Evolutionary conservation across 30 jellyfish, hydroid and myxozoan genomes (phyloP).

Genomic region (Aurelia sp.): DNA sequence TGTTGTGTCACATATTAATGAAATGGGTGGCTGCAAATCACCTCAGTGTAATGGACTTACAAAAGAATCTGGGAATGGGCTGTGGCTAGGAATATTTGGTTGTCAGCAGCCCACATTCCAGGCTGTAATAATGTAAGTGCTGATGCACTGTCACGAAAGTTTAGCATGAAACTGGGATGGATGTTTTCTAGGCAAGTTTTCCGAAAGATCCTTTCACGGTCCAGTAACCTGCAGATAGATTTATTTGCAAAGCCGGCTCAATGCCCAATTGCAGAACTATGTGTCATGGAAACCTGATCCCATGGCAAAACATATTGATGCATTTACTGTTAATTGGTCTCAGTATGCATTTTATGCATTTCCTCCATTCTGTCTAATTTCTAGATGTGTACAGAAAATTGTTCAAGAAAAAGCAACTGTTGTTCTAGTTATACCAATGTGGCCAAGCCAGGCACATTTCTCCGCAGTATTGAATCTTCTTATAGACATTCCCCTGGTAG

Average conservation of each 20-base stretch:
- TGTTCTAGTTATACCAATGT: constrained; percentile 17
- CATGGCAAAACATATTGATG: no score
- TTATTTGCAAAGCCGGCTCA: constrained; percentile 35
- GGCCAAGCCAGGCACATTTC: constrained; percentile 21
- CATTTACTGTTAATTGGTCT: no score
- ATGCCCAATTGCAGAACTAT: constrained; percentile 17
- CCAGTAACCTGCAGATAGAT: constrained; percentile 15
- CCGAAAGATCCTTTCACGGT: neutral
- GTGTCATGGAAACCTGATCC: constrained; percentile 52
- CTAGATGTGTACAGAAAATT: no score
- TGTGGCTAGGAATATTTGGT: no score
- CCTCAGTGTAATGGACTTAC: no score
- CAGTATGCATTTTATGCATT: no score
- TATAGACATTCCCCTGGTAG: constrained; percentile 14
- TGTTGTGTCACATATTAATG: no score
- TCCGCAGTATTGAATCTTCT: constrained; percentile 9
- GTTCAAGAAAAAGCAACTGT: constrained; percentile 25
- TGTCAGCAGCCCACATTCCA: no score
- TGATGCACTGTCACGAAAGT: constrained; percentile 36
- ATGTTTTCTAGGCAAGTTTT: neutral
- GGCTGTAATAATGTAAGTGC: no score
- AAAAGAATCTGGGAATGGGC: no score
- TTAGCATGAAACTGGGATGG: constrained; percentile 25
- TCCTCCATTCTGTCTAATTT: no score
- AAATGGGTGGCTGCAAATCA: no score